Evolutionary conservation across 2,797 vertebrate genomes (phyloP).

Genomic region (Propithecus perrieri): DNA sequence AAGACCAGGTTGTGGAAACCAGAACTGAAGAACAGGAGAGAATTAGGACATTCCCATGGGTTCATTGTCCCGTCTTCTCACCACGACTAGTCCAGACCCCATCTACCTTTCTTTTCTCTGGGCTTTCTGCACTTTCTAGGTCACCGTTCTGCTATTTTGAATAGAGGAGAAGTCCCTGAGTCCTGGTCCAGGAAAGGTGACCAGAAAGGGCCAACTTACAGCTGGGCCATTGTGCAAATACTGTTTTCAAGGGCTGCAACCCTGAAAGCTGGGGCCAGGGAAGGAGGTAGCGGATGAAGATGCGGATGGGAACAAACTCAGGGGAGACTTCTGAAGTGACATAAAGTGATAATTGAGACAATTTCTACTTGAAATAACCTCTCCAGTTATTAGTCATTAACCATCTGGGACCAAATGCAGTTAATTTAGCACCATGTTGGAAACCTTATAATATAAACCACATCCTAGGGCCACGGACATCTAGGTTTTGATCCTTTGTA

Average conservation of each 20-base stretch:
- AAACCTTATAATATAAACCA: not conserved
- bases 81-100: not conserved
- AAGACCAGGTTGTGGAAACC: not conserved
- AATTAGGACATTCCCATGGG: not conserved
- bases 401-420: not conserved
- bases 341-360: not conserved
- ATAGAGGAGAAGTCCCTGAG: not conserved
- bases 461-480: not conserved
- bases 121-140: not conserved
- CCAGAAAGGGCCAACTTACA: not conserved
- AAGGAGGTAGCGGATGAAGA: not conserved
- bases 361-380: slow-evolving; percentile 21
- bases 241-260: not conserved
- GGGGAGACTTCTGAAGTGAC: slow-evolving; percentile 18
- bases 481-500: slow-evolving; percentile 49
- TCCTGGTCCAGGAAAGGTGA: not conserved
- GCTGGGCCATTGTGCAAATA: not conserved
- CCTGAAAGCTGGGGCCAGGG: not conserved
- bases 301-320: not conserved
- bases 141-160: not conserved
- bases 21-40: not conserved
- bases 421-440: slow-evolving; percentile 9
- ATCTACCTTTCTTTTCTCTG: not conserved
- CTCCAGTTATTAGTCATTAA: slow-evolving; percentile 13
- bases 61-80: not conserved